Evolutionary conservation across 2,888 invertebrate genomes (phyloP).

Genomic region (Blastobasis adustella): DNA sequence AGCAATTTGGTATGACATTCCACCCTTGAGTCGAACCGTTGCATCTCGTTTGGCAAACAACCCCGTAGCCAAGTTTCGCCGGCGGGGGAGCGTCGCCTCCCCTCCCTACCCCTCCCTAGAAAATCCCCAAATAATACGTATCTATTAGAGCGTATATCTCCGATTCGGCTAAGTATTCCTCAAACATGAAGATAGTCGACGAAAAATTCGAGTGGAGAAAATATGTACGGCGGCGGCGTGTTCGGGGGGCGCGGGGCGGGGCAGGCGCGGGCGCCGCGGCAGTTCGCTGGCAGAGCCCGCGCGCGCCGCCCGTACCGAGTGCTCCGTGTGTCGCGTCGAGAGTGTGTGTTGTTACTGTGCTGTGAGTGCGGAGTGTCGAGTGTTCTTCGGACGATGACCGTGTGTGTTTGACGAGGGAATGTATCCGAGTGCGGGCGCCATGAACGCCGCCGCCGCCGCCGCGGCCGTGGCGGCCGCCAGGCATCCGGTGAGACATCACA

Average conservation of each 20-base stretch:
- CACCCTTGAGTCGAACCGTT: background rate
- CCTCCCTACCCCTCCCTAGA: conserved; percentile 39
- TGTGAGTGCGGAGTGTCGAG: conserved; percentile 57
- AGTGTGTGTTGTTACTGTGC: conserved; percentile 31
- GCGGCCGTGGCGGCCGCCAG: conserved; percentile 89
- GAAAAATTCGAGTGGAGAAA: conserved; percentile 73
- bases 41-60: conserved; percentile 4
- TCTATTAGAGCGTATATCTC: conserved; percentile 70
- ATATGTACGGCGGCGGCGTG: conserved; percentile 65
- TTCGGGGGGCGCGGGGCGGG: conserved; percentile 43
- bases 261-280: conserved; percentile 32
- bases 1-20: no score
- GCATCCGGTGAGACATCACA: conserved; percentile 83
- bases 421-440: conserved; percentile 89
- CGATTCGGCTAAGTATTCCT: conserved; percentile 70
- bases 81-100: conserved; percentile 28
- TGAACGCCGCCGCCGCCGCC: conserved; percentile 90
- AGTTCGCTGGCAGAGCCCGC: conserved; percentile 49
- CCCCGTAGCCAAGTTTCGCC: background rate
- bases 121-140: conserved; percentile 67
- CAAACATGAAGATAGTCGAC: conserved; percentile 72
- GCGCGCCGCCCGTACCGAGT: conserved; percentile 36
- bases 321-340: conserved; percentile 31
- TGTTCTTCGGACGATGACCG: conserved; percentile 56
- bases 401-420: conserved; percentile 77